Conservation (phyloP, 2,888 invertebrate species). For the Muscina levida region DNA sequence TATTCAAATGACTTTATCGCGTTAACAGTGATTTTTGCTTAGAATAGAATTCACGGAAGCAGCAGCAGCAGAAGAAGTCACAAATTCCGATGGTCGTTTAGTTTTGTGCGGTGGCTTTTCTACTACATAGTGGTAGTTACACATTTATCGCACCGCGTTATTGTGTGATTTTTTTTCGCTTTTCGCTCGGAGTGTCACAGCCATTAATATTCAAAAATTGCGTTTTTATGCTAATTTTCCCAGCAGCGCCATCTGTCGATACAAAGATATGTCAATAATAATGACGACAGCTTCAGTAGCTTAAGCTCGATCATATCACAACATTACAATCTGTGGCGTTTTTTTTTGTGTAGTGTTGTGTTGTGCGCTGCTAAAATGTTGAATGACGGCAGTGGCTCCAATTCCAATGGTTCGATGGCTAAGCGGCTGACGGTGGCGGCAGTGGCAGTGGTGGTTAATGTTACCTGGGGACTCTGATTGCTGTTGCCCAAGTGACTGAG, state of each 20-base stretch:
- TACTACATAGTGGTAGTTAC: too few species aligned
- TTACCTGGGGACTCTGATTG: not conserved
- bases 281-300: constrained; percentile 67
- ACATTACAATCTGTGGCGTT: constrained; percentile 61
- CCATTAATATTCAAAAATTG: constrained; percentile 79
- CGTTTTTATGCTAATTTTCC: constrained; percentile 79
- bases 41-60: constrained; percentile 6
- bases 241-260: constrained; percentile 74
- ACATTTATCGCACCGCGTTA: not conserved
- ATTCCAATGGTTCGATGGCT: constrained; percentile 26
- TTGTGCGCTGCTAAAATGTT: constrained; percentile 48
- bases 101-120: not conserved
- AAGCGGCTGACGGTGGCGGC: too few species aligned
- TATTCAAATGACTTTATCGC: constrained; percentile 36
- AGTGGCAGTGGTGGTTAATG: constrained; percentile 28
- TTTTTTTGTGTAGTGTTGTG: constrained; percentile 54
- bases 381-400: constrained; percentile 41
- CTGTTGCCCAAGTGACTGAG: constrained; percentile 1
- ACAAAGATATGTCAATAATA: constrained; percentile 72
- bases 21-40: constrained; percentile 19
- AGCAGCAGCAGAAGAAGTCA: too few species aligned
- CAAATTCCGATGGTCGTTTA: constrained; percentile 31
- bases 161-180: constrained; percentile 1
- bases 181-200: constrained; percentile 68
- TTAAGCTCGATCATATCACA: constrained; percentile 68